These are phyloP conservation scores for Pandemis corylana DNA, from an alignment of 2,888 invertebrate genomes.

Conservation along the genomic window DNA sequence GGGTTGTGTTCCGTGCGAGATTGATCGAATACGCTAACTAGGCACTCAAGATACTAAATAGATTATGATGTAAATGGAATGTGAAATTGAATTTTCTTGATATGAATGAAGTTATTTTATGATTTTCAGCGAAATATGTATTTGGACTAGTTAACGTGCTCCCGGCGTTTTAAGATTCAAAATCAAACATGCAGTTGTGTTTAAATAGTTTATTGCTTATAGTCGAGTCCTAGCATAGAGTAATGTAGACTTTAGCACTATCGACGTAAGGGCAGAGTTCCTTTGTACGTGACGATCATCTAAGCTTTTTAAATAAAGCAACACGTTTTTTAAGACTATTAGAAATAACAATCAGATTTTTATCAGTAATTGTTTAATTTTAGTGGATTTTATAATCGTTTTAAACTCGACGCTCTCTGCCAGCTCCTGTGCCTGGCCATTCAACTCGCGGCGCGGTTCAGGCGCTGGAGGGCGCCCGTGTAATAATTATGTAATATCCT, in stretches of 20 bases:
- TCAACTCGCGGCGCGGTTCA: neutral
- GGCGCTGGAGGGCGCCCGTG: slow-evolving; percentile 16
- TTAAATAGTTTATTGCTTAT: slow-evolving; percentile 67
- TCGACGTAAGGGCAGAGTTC: slow-evolving; percentile 7
- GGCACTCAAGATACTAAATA: slow-evolving; percentile 17
- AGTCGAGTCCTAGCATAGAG: slow-evolving; percentile 47
- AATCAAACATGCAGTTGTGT: slow-evolving; percentile 66
- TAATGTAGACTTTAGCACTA: slow-evolving; percentile 6
- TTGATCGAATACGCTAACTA: slow-evolving; percentile 43
- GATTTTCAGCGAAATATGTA: neutral
- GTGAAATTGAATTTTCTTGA: neutral
- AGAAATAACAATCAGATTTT: slow-evolving; percentile 33
- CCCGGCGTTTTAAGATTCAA: slow-evolving; percentile 47
- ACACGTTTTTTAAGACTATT: slow-evolving; percentile 15
- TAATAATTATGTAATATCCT: slow-evolving; percentile 23
- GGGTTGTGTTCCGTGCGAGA: slow-evolving; percentile 48
- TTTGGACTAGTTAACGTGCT: slow-evolving; percentile 32
- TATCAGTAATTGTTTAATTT: slow-evolving; percentile 36
- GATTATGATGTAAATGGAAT: neutral
- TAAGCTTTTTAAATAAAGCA: slow-evolving; percentile 1
- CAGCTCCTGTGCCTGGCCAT: slow-evolving; percentile 13
- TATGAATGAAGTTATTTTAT: slow-evolving; percentile 5
- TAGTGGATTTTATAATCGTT: slow-evolving; percentile 41
- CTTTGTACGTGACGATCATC: slow-evolving; percentile 17
- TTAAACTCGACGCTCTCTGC: slow-evolving; percentile 35